Evolutionary conservation across 2,113 vertebrate species (phyloP), one percentile per base, ranked within the genome.

Genomic region (Xyrauchen texanus): DNA sequence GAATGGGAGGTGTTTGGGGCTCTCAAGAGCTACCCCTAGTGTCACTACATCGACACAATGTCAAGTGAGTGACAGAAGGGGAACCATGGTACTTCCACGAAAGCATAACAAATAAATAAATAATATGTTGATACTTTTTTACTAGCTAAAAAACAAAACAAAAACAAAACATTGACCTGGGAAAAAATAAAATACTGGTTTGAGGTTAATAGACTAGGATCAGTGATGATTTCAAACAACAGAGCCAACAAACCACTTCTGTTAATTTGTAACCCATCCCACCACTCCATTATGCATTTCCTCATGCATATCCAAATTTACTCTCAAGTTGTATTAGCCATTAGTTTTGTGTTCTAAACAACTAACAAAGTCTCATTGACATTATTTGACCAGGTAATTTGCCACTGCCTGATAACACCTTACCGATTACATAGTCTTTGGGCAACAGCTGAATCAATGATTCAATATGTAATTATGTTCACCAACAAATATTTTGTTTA

Each of bases 311-410:
- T 78, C n/a, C 66, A 78, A 15, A 61, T 69, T 68, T 34, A 34
- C 66, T 51, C 16, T 49, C 46, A 69, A 68, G 21, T 16, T 62
- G n/a, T 55, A 34, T 34, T 34, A 34, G 21, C 1, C 21, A 34
- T 34, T 34, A 34, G 21, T 34, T 34, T 34, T 34, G 21, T 34
- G 21, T 34, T 34, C 21, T 34, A 34, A 34, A 34, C 21, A 34
- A 34, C 62, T 63, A 75, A 62, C 57, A 34, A 52, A 65, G 61
- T 65, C 34, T 55, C 74, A 65, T 76, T 55, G 73, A 76, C 49
- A 65, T 76, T 55, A 76, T 63, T 55, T 53, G 62, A 53, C 34
- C 13, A 11, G 21, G 53, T 65, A 11, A 76, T 55, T 65, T 76
- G 60, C 60, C 71, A 65, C 45, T 65, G 12, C 73, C 61, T 65